These are phyloP conservation scores for Nasonia oneida DNA, from an alignment of 2,888 invertebrate species.

Conservation along the genomic window DNA sequence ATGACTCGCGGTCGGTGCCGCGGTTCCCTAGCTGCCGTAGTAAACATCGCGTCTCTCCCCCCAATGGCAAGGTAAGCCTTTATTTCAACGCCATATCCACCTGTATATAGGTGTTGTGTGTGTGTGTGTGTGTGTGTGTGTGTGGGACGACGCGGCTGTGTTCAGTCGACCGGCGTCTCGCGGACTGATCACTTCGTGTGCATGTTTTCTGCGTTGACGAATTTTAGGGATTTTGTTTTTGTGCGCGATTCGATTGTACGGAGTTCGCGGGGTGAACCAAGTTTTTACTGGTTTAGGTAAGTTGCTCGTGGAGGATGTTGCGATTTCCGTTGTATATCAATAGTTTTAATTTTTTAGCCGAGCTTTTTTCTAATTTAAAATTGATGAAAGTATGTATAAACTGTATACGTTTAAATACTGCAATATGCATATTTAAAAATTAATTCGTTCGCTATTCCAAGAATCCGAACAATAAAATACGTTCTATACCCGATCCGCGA, in stretches of 20 bases:
- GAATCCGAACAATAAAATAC: not conserved
- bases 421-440: not conserved
- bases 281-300: not conserved
- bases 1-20: constrained; percentile 26
- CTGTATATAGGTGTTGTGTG: not conserved
- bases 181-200: not conserved
- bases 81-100: not conserved
- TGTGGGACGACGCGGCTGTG: not conserved
- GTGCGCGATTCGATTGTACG: not conserved
- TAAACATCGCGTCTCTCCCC: constrained; percentile 6
- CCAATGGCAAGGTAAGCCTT: constrained; percentile 50
- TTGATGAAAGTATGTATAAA: not conserved
- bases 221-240: not conserved
- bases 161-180: constrained; percentile 50
- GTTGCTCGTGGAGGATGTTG: no score
- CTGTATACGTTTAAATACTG: not conserved
- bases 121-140: not conserved
- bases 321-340: no score
- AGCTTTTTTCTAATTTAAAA: no score
- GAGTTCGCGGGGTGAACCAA: not conserved
- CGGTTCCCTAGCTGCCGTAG: constrained; percentile 21
- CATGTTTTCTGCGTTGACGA: constrained; percentile 1
- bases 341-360: not conserved
- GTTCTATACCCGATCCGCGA: not conserved
- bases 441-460: not conserved